A percentile compares a stretch with the other conserved stretches of the same genome.
Evolutionary conservation across 2,888 invertebrate genomes (phyloP).

Genomic region (Ethmia dodecea): DNA sequence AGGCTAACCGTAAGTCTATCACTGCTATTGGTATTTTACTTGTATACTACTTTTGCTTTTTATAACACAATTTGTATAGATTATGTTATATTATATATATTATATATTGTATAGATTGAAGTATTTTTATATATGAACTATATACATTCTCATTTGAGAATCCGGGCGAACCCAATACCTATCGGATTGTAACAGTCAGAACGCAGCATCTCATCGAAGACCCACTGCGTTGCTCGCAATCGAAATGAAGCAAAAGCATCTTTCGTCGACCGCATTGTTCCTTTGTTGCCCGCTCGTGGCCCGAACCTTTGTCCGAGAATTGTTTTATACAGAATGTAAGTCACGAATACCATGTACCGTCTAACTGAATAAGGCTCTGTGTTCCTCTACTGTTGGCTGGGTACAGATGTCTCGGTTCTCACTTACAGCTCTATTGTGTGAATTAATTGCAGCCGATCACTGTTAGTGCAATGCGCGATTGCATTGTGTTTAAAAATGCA

Average conservation of each 20-base stretch:
- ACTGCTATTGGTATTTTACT: too few relatives aligned
- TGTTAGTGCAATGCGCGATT: not conserved
- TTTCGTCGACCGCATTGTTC: constrained; percentile 59
- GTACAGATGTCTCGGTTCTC: constrained; percentile 34
- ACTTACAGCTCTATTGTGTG: constrained; percentile 54
- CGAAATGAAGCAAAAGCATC: constrained; percentile 69
- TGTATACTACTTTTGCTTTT: too few relatives aligned
- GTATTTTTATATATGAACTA: too few relatives aligned
- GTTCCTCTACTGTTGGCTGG: constrained; percentile 40
- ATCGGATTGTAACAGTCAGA: constrained; percentile 7
- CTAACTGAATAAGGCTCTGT: constrained; percentile 62
- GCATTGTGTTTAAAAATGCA: too few relatives aligned
- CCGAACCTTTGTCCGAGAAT: constrained; percentile 72
- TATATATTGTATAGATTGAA: too few relatives aligned
- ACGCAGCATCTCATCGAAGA: constrained; percentile 20
- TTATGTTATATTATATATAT: too few relatives aligned
- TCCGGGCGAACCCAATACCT: too few relatives aligned
- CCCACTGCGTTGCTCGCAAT: constrained; percentile 53
- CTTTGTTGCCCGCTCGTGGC: constrained; percentile 67
- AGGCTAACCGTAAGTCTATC: too few relatives aligned
- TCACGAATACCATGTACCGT: constrained; percentile 72
- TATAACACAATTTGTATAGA: too few relatives aligned
- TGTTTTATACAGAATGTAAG: constrained; percentile 76
- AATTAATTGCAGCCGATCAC: too few relatives aligned
- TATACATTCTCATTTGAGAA: too few relatives aligned